A percentile compares a stretch with the other conserved stretches of the same genome.
phyloP scores from a whole-genome alignment of 1,140 invertebrate genomes.

The Scaptomyza hsui region DNA sequence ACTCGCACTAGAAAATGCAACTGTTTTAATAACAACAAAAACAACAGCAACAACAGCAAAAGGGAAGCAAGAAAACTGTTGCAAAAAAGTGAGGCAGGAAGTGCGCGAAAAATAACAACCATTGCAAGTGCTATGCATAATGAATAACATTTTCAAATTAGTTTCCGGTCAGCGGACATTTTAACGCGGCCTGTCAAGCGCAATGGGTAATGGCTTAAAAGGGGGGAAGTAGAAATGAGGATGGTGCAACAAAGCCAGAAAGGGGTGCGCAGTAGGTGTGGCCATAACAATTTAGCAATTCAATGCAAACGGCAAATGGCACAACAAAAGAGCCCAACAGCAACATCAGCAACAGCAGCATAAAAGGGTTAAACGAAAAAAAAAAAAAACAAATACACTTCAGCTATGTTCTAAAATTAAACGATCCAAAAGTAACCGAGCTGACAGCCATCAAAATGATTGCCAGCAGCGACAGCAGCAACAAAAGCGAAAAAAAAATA shows the following conservation, averaged over 20 bases:
- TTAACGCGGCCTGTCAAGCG: conserved; percentile 70
- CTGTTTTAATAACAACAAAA: conserved; percentile 31
- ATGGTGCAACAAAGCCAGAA: too few relatives aligned
- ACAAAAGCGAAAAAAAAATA: conserved; percentile 10
- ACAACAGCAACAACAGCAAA: background rate
- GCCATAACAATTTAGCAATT: conserved; percentile 40
- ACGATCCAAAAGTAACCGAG: conserved; percentile 20
- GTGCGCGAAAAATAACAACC: conserved; percentile 62
- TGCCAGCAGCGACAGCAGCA: conserved; percentile 7
- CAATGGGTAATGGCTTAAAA: conserved; percentile 27
- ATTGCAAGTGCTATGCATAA: conserved; percentile 64
- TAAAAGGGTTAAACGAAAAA: conserved; percentile 19
- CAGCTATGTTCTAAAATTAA: conserved; percentile 19
- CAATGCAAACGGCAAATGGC: conserved; percentile 38
- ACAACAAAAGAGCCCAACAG: conserved; percentile 37
- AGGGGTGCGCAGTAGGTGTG: background rate
- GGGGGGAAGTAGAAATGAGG: too few relatives aligned
- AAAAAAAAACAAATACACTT: background rate
- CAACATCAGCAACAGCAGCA: background rate
- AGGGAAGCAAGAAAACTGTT: conserved; percentile 25
- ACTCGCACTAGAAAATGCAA: conserved; percentile 48
- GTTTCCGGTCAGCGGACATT: conserved; percentile 81
- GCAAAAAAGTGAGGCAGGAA: conserved; percentile 60
- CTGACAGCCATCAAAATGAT: conserved; percentile 37
- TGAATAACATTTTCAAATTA: conserved; percentile 82